Evolutionary conservation across 2,113 vertebrate genomes (phyloP), one percentile per base, ranked within the genome.

Genomic region (Neolamprologus tretocephalus): DNA sequence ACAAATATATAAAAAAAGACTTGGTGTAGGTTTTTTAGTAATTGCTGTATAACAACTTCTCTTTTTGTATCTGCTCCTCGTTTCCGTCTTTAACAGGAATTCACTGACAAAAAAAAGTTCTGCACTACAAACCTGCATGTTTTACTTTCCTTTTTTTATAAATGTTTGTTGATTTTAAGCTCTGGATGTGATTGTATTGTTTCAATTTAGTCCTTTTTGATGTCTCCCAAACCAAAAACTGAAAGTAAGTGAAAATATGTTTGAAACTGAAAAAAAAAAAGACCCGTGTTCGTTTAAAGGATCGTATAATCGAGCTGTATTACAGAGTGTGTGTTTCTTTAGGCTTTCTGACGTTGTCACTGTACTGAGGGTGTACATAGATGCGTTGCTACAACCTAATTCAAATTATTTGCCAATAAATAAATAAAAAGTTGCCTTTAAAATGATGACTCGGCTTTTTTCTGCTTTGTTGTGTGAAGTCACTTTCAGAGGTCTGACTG

Each of bases 61-160:
- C 45, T 91, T 93, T 95, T 94, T 93, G 40, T 94, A 92, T 85
- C 42, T 82, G 57, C 89, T 87, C 66, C 87, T 86, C 21, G 63
- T 83, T 90, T 91, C 80, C 90, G 90, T 94, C 83, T 92, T 86
- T 75, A 80, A 93, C 40, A 40, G 40, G 71, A 75, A 35, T 85
- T 91, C 89, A 45, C 63, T 83, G 49, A 89, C 17, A 84, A 84
- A 90, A 90, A 89, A 88, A 93, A 78, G 86, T 89, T 83, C 82
- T 89, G 89, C 94, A 93, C 93, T 93, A 93, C 92, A 87, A 54
- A 94, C 80, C 37, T 91, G 95, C 96, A 96, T 95, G 95, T 92
- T 94, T 68, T 84, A 80, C 40, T 73, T 49, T 75, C 55, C 47
- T 80, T 83, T 81, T 57, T 89, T 85, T 86, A 86, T 75, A 80